These are phyloP conservation scores for Hemiprocne comata DNA, from an alignment of 2,113 vertebrate species.

Conservation along the genomic window DNA sequence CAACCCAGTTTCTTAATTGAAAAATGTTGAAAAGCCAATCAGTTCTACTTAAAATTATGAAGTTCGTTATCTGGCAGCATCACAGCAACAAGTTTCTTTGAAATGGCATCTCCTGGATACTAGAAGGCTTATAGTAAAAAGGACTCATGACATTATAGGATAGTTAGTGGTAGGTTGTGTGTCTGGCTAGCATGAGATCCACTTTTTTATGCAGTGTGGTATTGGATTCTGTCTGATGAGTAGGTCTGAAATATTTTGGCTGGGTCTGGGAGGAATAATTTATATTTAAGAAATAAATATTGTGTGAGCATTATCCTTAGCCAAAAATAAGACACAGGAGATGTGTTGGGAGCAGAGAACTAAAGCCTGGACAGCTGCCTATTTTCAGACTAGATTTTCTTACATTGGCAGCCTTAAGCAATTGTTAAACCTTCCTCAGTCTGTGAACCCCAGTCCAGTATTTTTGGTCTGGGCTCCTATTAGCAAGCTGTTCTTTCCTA, in stretches of 20 bases:
- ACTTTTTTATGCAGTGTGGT: background rate
- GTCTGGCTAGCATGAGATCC: background rate
- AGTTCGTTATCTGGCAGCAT: background rate
- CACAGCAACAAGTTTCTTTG: background rate
- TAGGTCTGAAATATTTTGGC: background rate
- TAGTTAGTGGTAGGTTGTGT: background rate
- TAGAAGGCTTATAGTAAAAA: background rate
- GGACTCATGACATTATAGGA: background rate
- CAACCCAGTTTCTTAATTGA: background rate
- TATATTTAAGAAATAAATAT: background rate
- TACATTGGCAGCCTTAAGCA: background rate
- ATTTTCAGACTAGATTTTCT: background rate
- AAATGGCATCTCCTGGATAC: background rate
- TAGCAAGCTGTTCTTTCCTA: background rate
- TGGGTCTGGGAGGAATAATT: background rate
- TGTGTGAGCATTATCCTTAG: background rate
- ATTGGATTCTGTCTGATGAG: background rate
- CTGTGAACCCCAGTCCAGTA: background rate
- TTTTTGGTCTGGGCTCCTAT: background rate
- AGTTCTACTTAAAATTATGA: background rate
- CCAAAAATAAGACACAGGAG: accelerated
- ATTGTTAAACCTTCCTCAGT: background rate
- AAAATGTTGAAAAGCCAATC: background rate
- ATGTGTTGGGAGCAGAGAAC: background rate
- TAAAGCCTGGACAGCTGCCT: background rate